Evolutionary conservation across 2,113 vertebrate species (phyloP).

Genomic region (Probosciger aterrimus): DNA sequence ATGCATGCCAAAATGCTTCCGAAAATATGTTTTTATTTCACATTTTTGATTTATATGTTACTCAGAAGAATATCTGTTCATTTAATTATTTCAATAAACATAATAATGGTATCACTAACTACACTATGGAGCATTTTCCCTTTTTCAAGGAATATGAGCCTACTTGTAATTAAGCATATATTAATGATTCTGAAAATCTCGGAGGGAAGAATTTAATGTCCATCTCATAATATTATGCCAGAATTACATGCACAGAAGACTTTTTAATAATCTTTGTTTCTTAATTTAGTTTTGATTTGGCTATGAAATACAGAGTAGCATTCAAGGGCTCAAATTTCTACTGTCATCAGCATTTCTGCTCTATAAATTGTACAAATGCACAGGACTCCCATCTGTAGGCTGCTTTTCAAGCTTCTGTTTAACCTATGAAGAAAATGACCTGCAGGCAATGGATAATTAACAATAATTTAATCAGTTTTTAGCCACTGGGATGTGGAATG

Average conservation of each 20-base stretch:
- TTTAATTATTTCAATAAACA: slow-evolving; percentile 75
- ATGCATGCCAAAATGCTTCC: slow-evolving; percentile 45
- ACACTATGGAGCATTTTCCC: slow-evolving; percentile 42
- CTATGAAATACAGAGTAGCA: slow-evolving; percentile 77
- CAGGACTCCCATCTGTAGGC: slow-evolving; percentile 32
- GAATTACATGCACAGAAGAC: slow-evolving; percentile 71
- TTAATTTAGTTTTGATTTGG: slow-evolving; percentile 88
- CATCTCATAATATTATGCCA: slow-evolving; percentile 71
- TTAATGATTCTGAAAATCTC: slow-evolving; percentile 71
- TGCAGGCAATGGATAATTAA: slow-evolving; percentile 49
- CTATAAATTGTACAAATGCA: slow-evolving; percentile 68
- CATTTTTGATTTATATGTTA: slow-evolving; percentile 44
- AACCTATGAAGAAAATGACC: slow-evolving; percentile 50
- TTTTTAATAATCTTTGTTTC: slow-evolving; percentile 84
- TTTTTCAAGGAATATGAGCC: slow-evolving; percentile 61
- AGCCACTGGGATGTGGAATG: not conserved
- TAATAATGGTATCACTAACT: slow-evolving; percentile 58
- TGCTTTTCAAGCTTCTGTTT: slow-evolving; percentile 58
- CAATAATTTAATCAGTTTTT: slow-evolving; percentile 58
- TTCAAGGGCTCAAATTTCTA: slow-evolving; percentile 78
- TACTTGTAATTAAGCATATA: slow-evolving; percentile 74
- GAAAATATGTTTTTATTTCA: slow-evolving; percentile 51
- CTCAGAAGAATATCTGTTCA: slow-evolving; percentile 52
- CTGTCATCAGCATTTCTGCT: slow-evolving; percentile 79
- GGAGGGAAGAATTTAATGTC: slow-evolving; percentile 71